Evolutionary conservation across 2,888 invertebrate genomes (phyloP), one percentile per base, ranked within the genome.

Genomic region (Buathra laborator): DNA sequence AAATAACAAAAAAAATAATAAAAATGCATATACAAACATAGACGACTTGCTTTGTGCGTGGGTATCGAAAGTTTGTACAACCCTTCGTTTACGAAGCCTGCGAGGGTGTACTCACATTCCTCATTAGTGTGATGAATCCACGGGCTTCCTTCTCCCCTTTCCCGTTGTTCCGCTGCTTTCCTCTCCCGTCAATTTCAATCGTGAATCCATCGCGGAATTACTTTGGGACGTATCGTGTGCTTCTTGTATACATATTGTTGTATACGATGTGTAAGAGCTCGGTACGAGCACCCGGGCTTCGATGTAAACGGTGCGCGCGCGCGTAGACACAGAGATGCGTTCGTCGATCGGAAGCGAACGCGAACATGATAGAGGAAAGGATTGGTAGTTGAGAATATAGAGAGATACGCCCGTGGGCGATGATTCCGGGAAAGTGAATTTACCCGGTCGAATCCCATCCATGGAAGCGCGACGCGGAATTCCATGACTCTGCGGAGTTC

Each of bases 371-470:
- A 24, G 37, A 51, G 67, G 46, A 48, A 75, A 43, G 70, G 77
- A 77, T 51, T 37, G 56, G 29, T 14, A 44, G 19, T 46, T 14
- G 67, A 19, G 53, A 32, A 70, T 77, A 66, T 51, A 51, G 43
- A 64, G 43, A 37, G 62, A 62, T 53, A 68, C 19, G 68, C 51
- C 71, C 59, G 32, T n/a, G 70, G 64, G 75, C 70, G 78, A 79
- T 83, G 83, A 83, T 83, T 79, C 37, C 75, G 75, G 29, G 46
- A 79, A 83, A 83, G 79, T 83, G 70, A 75, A 79, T 83, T 83
- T 79, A 68, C 62, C 51, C 53, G 68, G 64, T 64, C 75, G 62
- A 56, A 75, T 62, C 64, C 64, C 44, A 70, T 71, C 32, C 12
- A 67, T 46, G 32, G 74, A 37, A 68, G 53, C 56, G n/a, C 29